Base-by-base conservation (phyloP, 2,797 vertebrate genomes). In the Crotalus adamanteus region DNA sequence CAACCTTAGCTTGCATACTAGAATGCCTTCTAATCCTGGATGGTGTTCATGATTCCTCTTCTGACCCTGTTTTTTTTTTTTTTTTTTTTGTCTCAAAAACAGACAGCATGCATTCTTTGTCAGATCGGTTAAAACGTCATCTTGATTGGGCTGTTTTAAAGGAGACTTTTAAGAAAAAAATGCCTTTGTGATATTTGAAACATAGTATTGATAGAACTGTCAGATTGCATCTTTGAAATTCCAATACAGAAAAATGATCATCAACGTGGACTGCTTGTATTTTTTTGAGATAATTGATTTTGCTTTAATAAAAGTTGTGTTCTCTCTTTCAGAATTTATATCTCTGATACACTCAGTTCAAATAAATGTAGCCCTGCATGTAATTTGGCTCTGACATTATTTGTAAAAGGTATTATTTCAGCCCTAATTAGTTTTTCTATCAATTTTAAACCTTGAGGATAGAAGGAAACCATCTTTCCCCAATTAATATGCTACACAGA, bases 101-200 rank as follows among this genome's bases (percentile, higher is more conserved):
- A 96, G 95, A 95, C 31, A 31, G 4, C 4, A 91, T 87, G 18
- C 93, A 94, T 95, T 94, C 95, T 3, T 60, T 94, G 5, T 56
- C 92, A 0, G 93, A 89, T 25, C 59, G 88, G 28, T 14, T 95
- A 88, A 91, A 53, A 31, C 63, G 14, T 9, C 56, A 47, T 42
- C 14, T 83, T 20, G 22, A 63, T 4, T 28, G 85, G 89, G 86
- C 26, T 63, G 57, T 47, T 91, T 3, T 53, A 47, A 91, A 88
- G 31, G 25, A 53, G 88, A 28, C 4, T 42, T 56, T 28, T 7
- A 18, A 8, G 53, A 3, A 47, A 37, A 20, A 91, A 31, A 88
- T 14, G 22, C 2, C 59, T 56, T 88, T 85, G 25, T 31, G 8
- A 11, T 4, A n/a, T 7, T 69, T 83, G 28, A 28, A 51, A 73